phyloP scores from a whole-genome alignment of 2,113 vertebrate genomes.

The Sebastes schlegelii region DNA sequence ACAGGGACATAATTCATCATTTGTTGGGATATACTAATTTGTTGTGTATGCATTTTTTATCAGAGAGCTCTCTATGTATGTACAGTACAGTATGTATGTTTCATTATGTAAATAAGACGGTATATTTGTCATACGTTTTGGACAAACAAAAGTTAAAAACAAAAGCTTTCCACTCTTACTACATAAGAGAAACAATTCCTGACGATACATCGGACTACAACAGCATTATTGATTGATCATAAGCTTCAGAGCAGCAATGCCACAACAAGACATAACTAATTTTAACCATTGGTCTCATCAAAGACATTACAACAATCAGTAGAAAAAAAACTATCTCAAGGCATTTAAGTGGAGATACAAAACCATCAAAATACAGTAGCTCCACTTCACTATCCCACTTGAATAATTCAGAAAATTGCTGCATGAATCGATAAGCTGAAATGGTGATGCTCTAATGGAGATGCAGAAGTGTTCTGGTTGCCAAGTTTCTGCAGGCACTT shows the following conservation, averaged over 20 bases:
- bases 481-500: constrained; percentile 13
- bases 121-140: neutral
- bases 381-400: constrained; percentile 8
- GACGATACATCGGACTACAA: neutral
- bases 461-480: constrained; percentile 1
- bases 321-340: neutral
- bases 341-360: neutral
- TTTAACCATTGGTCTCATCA: neutral
- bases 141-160: neutral
- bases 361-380: neutral
- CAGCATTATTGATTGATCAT: neutral
- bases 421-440: constrained; percentile 17
- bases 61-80: neutral
- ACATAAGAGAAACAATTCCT: neutral
- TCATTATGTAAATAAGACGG: neutral
- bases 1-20: neutral
- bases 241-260: neutral
- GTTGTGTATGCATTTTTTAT: constrained; percentile 1
- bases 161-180: too few species aligned
- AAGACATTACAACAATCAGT: neutral
- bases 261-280: neutral
- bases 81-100: neutral
- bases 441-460: constrained; percentile 13
- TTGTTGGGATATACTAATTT: neutral
- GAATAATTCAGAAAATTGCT: constrained; percentile 44